Evolutionary conservation across 2,888 invertebrate genomes (phyloP), one percentile per base, ranked within the genome.

Genomic region (Agonopterix heracliana): DNA sequence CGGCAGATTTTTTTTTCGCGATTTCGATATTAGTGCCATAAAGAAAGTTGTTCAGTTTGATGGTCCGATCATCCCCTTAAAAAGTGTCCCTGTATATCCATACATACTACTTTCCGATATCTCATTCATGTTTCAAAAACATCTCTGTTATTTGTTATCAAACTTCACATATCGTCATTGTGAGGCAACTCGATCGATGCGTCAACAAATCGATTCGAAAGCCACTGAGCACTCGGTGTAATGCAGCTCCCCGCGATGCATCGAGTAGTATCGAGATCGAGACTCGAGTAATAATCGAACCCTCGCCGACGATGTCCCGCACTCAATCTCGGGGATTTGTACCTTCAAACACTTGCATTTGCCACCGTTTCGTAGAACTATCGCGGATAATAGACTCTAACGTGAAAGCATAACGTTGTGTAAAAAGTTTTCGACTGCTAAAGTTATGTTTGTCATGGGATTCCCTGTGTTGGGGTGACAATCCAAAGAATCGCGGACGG

Each of bases 241-340:
- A 74, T 74, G 66, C 75, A 81, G 69, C 81, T 12, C 38, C 41
- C 41, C 41, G 41, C 41, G 41, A 41, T 13, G 41, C 41, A 41
- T 41, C 70, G 74, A 77, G 70, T 73, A 71, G 78, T 79, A 82
- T 81, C 83, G 75, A 78, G 71, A 76, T 72, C 78, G 72, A 70
- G 65, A 74, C 71, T 78, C 74, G 67, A 81, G 77, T 75, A 78
- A 81, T 83, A 83, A 81, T 82, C 82, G 78, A 80, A 78, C 78
- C 78, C 81, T 77, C 74, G 51, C 60, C 51, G 66, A 64, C 64
- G 77, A 77, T 76, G 76, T 76, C 78, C 78, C 74, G 74, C 78
- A 76, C 76, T 80, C 83, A 82, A 82, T 83, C 81, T 75, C 72
- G 59, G 73, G 76, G 78, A 81, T 82, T 81, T 80, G 79, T 78